A percentile compares a stretch with the other conserved stretches of the same genome.
These are phyloP conservation scores for Hormaphis cornu DNA, from an alignment of 1,140 invertebrate species.

Conservation along the genomic window DNA sequence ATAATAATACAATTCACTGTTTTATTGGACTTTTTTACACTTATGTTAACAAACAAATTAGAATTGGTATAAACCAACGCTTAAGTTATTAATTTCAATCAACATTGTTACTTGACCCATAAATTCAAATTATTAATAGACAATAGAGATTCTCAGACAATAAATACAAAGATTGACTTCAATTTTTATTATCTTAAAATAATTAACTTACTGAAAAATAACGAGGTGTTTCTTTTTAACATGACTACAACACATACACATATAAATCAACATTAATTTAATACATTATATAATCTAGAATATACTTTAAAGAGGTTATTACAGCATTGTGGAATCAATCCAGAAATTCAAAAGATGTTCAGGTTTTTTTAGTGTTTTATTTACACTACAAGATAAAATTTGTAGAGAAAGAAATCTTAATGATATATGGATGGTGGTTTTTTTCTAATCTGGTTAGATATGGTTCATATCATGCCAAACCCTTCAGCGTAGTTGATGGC, in stretches of 20 bases:
- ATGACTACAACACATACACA: neutral
- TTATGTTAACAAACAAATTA: too few relatives aligned
- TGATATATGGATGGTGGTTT: neutral
- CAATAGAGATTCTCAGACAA: too few relatives aligned
- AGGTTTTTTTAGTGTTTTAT: neutral
- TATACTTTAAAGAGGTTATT: slow-evolving; percentile 4
- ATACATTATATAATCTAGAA: neutral
- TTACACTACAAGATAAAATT: neutral
- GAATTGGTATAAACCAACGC: too few relatives aligned
- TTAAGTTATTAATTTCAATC: too few relatives aligned
- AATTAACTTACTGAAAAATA: neutral
- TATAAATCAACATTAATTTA: slow-evolving; percentile 17
- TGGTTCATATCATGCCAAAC: slow-evolving; percentile 69
- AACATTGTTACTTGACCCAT: too few relatives aligned
- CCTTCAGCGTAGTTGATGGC: slow-evolving; percentile 84
- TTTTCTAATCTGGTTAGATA: neutral
- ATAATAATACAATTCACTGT: too few relatives aligned
- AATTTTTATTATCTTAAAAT: neutral
- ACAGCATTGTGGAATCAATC: neutral
- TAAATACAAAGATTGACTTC: neutral
- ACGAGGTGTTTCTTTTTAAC: neutral
- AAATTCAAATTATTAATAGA: too few relatives aligned
- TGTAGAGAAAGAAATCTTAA: too few relatives aligned
- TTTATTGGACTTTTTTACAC: too few relatives aligned
- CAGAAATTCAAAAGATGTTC: slow-evolving; percentile 5